Percentiles rank a stretch among this genome's conserved stretches.
Evolutionary conservation across 2,113 vertebrate genomes (phyloP).

Genomic region (Gallinago paraguaiae): DNA sequence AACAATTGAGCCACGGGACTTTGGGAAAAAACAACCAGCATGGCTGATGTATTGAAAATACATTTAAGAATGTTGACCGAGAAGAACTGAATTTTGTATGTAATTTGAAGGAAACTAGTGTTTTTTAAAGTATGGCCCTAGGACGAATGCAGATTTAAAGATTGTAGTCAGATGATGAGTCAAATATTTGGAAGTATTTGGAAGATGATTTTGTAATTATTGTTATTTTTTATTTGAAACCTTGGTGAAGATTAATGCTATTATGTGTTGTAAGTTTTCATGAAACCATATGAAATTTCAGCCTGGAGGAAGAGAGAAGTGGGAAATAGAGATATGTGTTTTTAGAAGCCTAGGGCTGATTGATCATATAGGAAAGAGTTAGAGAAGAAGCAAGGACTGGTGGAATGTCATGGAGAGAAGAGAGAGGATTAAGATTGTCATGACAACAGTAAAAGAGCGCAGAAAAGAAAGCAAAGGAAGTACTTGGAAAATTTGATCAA

Average conservation of each 20-base stretch:
- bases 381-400: neutral
- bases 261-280: neutral
- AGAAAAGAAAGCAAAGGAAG: neutral
- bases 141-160: neutral
- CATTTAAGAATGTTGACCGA: neutral
- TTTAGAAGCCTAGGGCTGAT: neutral
- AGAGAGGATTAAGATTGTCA: neutral
- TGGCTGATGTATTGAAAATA: neutral
- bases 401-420: neutral
- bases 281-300: neutral
- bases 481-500: neutral
- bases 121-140: neutral
- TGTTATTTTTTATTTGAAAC: neutral
- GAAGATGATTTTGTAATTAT: no score
- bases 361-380: neutral
- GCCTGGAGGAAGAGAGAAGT: neutral
- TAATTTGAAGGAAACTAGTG: neutral
- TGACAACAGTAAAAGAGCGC: neutral
- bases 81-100: neutral
- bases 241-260: neutral
- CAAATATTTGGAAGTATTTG: neutral
- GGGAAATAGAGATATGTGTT: neutral
- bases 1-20: neutral
- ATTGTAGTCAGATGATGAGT: neutral
- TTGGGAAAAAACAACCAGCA: neutral